Base-by-base conservation (phyloP, 2,888 invertebrate species). In the Polydrusus cervinus region DNA sequence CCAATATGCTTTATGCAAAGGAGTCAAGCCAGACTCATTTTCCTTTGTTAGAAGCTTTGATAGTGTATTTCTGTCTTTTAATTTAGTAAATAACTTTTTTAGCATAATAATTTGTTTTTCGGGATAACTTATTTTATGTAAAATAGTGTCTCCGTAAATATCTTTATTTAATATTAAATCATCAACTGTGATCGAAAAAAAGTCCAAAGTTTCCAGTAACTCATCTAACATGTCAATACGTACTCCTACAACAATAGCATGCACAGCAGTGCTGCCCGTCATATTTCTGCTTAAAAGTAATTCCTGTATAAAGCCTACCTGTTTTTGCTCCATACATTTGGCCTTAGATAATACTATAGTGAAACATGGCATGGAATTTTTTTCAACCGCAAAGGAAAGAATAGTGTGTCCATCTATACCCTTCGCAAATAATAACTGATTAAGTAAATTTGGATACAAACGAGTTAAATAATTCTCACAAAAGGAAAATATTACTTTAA, bases 1-100 rank as follows among this genome's bases (percentile, higher is more conserved):
- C 53, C 53, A 55, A 34, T 34, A 55, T 34, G 34, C 55, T n/a
- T 30, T 34, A 55, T 55, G 55, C 13, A 55, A 55, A 9, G 55
- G 55, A 14, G 55, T 55, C 13, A 55, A 1, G 0, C 55, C 55
- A 3, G 14, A 34, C 9, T 55, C 14, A 55, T 55, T 55, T 53
- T 55, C 25, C 2, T 34, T 34, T 2, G 14, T 14, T 14, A 55
- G 14, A 1, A 34, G 6, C 5, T 14, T 0, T 55, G 8, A 9
- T 55, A 55, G 0, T 7, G 14, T 55, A 2, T 55, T 14, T 34
- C 9, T 3, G 9, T 14, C 7, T 34, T n/a, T 30, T 34, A 55
- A 9, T 20, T 51, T 34, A 14, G 55, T 34, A 5, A 34, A 1
- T n/a, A 34, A 55, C 14, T 14, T 9, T 13, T 34, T 34, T 34